phyloP scores from a whole-genome alignment of 2,797 vertebrate genomes.

The Fistularia commersonii region DNA sequence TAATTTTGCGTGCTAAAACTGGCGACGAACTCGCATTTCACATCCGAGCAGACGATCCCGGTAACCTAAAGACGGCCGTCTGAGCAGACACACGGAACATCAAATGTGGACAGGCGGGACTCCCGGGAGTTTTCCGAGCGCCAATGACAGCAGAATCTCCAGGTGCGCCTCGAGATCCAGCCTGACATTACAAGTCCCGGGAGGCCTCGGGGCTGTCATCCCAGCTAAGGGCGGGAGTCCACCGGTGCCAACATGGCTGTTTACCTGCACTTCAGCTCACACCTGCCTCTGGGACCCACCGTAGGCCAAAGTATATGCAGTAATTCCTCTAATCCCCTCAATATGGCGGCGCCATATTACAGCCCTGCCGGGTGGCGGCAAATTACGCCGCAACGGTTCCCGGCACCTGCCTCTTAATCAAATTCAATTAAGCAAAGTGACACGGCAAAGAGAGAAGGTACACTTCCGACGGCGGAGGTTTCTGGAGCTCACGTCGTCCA shows the following conservation, averaged over 20 bases:
- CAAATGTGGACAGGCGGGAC: conserved; percentile 57
- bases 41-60: conserved; percentile 37
- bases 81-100: conserved; percentile 44
- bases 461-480: conserved; percentile 28
- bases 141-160: conserved; percentile 55
- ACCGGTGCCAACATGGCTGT: conserved; percentile 70
- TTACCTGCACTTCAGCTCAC: conserved; percentile 67
- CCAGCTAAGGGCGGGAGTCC: conserved; percentile 56
- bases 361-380: conserved; percentile 50
- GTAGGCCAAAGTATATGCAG: conserved; percentile 57
- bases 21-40: conserved; percentile 24
- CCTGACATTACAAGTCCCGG: conserved; percentile 68
- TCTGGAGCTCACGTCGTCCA: conserved; percentile 9
- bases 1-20: conserved; percentile 18
- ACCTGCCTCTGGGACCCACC: conserved; percentile 72
- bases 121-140: conserved; percentile 33
- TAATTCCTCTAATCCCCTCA: conserved; percentile 77
- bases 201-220: conserved; percentile 70
- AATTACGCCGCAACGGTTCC: conserved; percentile 63
- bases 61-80: conserved; percentile 31
- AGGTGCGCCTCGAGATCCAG: conserved; percentile 60
- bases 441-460: conserved; percentile 31
- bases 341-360: conserved; percentile 67
- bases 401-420: conserved; percentile 69
- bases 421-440: conserved; percentile 48